Conservation (phyloP, 2,113 vertebrate genomes). For the Malurus cyaneus region DNA sequence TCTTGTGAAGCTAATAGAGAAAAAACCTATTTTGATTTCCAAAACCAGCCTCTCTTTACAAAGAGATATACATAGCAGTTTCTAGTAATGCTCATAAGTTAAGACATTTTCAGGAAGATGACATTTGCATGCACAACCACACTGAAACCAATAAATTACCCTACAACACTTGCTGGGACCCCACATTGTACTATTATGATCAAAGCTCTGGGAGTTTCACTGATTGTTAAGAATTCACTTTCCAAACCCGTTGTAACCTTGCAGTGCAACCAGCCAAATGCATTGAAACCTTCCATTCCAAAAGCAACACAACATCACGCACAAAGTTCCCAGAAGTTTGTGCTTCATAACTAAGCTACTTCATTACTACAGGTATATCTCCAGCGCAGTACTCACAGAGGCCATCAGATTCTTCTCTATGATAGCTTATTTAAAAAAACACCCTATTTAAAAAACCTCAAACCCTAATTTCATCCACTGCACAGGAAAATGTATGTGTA, state of each 20-base stretch:
- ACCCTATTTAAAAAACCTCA: not conserved
- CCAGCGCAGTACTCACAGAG: not conserved
- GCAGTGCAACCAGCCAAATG: not conserved
- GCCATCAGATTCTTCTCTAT: not conserved
- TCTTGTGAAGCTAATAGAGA: not conserved
- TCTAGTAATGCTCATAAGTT: not conserved
- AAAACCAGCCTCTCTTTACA: not conserved
- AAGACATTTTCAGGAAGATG: not conserved
- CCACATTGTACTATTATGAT: rapidly evolving
- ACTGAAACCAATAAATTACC: not conserved
- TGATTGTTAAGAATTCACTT: not conserved
- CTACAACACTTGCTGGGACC: not conserved
- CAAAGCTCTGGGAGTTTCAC: not conserved
- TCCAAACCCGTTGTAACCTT: not conserved
- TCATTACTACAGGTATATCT: not conserved
- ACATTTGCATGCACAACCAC: not conserved
- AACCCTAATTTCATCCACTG: not conserved
- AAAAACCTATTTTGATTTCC: conserved; percentile 11
- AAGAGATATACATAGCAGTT: not conserved
- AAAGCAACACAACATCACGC: not conserved
- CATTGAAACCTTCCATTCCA: not conserved
- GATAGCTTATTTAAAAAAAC: not conserved
- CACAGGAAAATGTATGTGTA: not conserved
- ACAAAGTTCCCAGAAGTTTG: not conserved
- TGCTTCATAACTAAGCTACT: not conserved